Base-by-base conservation (phyloP, 2,113 vertebrate genomes). In the Bubo blakistoni region DNA sequence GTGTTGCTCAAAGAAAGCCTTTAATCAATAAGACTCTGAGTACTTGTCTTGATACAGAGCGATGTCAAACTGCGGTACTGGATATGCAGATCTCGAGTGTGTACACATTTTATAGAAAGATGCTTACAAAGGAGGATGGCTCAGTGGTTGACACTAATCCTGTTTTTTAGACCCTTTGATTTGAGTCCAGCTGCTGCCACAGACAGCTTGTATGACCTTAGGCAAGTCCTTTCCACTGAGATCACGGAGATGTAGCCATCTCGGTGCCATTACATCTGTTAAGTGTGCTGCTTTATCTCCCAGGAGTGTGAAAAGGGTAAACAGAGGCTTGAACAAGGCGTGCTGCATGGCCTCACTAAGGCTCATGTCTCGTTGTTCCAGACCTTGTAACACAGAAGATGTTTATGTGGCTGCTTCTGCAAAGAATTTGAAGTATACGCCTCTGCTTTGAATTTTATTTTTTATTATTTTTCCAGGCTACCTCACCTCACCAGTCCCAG, bases 401-500 rank as follows among this genome's bases (percentile, higher is more conserved):
- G 10, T 74, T 87, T 57, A 22, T 15, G 1, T 51, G n/a, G 44
- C 78, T 76, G 46, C 44, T 87, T 70, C 40, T 10, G 55, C n/a
- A 36, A 55, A 85, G 17, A 58, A 29, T 30, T 16, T 74, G 58
- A 83, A 86, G 14, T 59, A 58, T 21, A 49, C 5, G 5, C 26
- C 27, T 85, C 30, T 78, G n/a, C 36, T 82, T 52, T 51, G 34
- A 11, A 47, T 47, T 47, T 61, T 42, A 38, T 38, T 36, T 38
- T 44, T 25, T 38, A 46, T 46, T 46, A 46, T 46, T 30, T 34
- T 29, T 26, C 9, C 96, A 99, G 99, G 99, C 99, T 71, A 98
- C 99, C 46, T 99, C 99, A 54, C 99, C 99, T 57, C 99, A 99
- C 81, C 98, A 98, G 90, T 98, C 99, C 67, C 99, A 99, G 97